These are phyloP conservation scores for Porites australiensis DNA, from an alignment of 64 coral and sea anemone genomes.

Conservation along the genomic window DNA sequence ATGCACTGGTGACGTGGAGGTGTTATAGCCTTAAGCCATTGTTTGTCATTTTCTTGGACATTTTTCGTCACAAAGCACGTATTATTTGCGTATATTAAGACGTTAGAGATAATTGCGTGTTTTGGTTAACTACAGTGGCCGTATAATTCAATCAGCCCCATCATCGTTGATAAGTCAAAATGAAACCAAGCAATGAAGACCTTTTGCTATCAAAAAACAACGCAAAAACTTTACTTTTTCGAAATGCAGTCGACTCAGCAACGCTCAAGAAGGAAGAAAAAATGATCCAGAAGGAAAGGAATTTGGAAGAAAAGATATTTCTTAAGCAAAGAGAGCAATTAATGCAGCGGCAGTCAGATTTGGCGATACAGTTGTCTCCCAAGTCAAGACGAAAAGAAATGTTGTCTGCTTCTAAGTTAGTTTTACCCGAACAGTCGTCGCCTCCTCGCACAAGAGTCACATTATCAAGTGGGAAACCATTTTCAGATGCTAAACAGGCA, in stretches of 20 bases:
- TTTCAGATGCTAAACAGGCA: not conserved
- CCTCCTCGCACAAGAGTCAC: not conserved
- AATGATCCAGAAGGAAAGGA: constrained; percentile 8
- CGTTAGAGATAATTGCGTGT: not conserved
- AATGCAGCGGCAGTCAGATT: not conserved
- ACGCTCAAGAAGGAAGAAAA: not conserved
- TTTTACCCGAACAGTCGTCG: not conserved
- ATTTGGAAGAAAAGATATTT: constrained; percentile 29
- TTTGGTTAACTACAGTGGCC: not conserved
- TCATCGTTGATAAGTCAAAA: not conserved
- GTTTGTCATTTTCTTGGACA: no score
- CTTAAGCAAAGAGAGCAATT: constrained; percentile 4
- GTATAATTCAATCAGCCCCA: not conserved
- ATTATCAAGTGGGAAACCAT: not conserved
- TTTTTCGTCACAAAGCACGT: no score
- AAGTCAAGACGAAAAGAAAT: not conserved
- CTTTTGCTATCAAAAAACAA: constrained; percentile 9
- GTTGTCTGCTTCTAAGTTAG: not conserved
- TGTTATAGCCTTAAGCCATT: no score
- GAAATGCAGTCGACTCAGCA: not conserved
- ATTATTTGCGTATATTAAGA: not conserved
- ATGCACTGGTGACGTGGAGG: no score
- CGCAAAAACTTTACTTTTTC: constrained; percentile 19
- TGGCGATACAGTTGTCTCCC: not conserved
- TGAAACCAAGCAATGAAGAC: constrained; percentile 19